A percentile compares a stretch with the other conserved stretches of the same genome.
Conservation (phyloP, 2,797 vertebrate species). For the Hydrophis major region DNA sequence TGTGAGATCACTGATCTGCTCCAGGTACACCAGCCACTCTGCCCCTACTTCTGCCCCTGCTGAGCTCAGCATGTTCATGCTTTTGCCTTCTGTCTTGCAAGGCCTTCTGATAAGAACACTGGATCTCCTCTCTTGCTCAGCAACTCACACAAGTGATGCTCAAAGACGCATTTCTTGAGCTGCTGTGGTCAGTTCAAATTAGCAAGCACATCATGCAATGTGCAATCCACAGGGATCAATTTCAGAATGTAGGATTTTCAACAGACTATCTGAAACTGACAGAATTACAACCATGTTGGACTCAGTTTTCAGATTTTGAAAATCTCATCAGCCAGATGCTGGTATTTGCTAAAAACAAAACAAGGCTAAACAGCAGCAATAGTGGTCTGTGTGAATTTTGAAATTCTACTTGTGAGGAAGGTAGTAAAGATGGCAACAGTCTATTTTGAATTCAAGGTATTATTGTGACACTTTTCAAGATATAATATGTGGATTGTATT, state of each 20-base stretch:
- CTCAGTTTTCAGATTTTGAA: not conserved
- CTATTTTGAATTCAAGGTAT: slow-evolving; percentile 19
- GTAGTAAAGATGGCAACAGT: not conserved
- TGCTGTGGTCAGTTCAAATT: not conserved
- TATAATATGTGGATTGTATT: slow-evolving; percentile 3
- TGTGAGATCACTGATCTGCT: not conserved
- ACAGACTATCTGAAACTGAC: not conserved
- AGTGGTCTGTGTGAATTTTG: slow-evolving; percentile 1
- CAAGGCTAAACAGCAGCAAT: not conserved
- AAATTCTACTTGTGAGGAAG: not conserved
- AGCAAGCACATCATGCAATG: not conserved
- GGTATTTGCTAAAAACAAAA: not conserved
- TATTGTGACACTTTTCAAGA: slow-evolving; percentile 18
- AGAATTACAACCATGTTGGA: not conserved
- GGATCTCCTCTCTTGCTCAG: not conserved
- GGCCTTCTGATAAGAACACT: not conserved
- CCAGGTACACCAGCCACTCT: not conserved
- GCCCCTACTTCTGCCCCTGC: not conserved
- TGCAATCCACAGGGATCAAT: not conserved
- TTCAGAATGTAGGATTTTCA: not conserved
- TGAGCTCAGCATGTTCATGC: not conserved
- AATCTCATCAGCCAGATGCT: not conserved
- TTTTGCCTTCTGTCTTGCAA: not conserved
- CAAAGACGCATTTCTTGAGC: not conserved
- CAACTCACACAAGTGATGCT: not conserved